phyloP scores from a whole-genome alignment of 2,113 vertebrate genomes.

The Myiozetetes cayanensis region DNA sequence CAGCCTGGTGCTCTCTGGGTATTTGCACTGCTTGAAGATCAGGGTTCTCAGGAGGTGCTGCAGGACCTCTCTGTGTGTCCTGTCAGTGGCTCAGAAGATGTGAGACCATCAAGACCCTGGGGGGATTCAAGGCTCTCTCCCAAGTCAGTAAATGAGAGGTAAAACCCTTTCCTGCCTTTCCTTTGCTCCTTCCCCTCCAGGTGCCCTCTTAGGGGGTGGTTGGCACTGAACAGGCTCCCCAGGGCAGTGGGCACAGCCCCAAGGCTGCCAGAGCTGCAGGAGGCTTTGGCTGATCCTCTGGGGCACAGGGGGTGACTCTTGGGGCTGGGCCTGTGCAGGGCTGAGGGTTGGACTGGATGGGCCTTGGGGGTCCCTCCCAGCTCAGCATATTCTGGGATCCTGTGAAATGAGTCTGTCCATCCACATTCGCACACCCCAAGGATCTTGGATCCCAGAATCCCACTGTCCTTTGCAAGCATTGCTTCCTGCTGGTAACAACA shows the following conservation, averaged over 20 bases:
- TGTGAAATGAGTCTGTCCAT: background rate
- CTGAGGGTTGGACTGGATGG: too few species aligned
- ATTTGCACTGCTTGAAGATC: background rate
- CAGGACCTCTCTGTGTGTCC: background rate
- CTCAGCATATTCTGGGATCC: too few species aligned
- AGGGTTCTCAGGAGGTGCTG: background rate
- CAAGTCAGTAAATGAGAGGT: background rate
- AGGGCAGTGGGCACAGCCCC: too few species aligned
- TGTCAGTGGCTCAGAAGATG: background rate
- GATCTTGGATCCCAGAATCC: background rate
- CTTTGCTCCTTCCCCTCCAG: fast-evolving
- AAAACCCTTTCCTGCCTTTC: background rate
- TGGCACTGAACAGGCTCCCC: too few species aligned
- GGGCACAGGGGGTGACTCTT: too few species aligned
- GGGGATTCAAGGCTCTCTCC: background rate
- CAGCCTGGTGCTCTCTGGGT: background rate
- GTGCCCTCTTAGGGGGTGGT: background rate
- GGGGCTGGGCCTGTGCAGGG: too few species aligned
- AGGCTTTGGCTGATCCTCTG: too few species aligned
- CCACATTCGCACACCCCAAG: background rate
- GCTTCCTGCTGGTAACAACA: background rate
- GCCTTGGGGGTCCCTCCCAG: too few species aligned
- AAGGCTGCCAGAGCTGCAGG: too few species aligned
- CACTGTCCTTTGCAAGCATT: background rate
- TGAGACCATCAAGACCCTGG: background rate